A percentile compares a stretch with the other conserved stretches of the same genome.
These are phyloP conservation scores for Laspeyria flexula DNA, from an alignment of 2,888 invertebrate species.

Conservation along the genomic window DNA sequence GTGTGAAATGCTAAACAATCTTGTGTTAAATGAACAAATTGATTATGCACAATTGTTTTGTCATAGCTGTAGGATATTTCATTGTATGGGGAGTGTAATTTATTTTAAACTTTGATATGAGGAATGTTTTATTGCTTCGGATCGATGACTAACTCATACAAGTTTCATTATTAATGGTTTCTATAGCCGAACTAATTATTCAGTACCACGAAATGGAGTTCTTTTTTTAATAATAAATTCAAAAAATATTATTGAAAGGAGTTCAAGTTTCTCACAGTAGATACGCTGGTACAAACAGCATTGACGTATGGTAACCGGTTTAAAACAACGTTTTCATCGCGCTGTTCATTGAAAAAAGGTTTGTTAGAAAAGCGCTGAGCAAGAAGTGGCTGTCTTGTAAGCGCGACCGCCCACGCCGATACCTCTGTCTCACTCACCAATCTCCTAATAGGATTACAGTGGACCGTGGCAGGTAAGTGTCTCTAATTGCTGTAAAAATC, in stretches of 20 bases:
- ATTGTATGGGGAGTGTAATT: background rate
- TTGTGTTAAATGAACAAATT: constrained; percentile 78
- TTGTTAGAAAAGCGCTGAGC: constrained; percentile 40
- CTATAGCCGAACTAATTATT: constrained; percentile 18
- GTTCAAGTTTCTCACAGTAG: constrained; percentile 13
- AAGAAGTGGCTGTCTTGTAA: constrained; percentile 45
- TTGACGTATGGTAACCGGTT: constrained; percentile 33
- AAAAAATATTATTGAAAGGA: constrained; percentile 19
- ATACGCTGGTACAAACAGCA: constrained; percentile 15
- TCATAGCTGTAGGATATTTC: constrained; percentile 2
- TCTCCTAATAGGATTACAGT: constrained; percentile 79
- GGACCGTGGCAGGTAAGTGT: constrained; percentile 80
- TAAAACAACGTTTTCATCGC: constrained; percentile 48
- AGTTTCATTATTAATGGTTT: constrained; percentile 10
- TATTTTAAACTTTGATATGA: background rate
- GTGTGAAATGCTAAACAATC: constrained; percentile 72
- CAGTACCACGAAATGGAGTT: constrained; percentile 2
- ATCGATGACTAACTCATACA: background rate
- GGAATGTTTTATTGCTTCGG: background rate
- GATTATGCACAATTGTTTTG: constrained; percentile 62
- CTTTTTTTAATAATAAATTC: constrained; percentile 2
- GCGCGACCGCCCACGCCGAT: constrained; percentile 65
- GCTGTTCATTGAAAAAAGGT: constrained; percentile 39
- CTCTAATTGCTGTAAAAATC: constrained; percentile 85
- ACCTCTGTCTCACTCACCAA: constrained; percentile 52